Evolutionary conservation across 1,140 invertebrate species (phyloP).

Genomic region (Tetragonula clypearis): DNA sequence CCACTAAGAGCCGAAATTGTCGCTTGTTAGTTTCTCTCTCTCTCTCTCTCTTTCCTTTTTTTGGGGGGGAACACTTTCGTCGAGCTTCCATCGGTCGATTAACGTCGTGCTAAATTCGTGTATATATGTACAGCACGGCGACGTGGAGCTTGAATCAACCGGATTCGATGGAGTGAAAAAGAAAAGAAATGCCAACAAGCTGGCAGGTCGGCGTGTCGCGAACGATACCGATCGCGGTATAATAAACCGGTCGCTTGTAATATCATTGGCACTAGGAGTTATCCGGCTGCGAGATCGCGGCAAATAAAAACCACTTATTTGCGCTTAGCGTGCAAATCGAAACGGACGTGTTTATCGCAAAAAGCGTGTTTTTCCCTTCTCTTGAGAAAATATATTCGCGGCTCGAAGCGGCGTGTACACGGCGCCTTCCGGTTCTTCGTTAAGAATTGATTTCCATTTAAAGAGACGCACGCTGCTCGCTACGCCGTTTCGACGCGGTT

Average conservation of each 20-base stretch:
- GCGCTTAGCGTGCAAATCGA: slow-evolving; percentile 12
- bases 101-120: not conserved
- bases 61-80: not conserved
- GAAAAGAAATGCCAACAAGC: not conserved
- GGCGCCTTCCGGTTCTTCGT: not conserved
- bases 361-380: not conserved
- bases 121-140: not conserved
- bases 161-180: not conserved
- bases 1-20: not conserved
- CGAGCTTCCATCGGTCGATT: not conserved
- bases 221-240: slow-evolving; percentile 25
- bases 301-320: not conserved
- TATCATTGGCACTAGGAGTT: slow-evolving; percentile 3
- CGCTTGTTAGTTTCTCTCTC: not conserved
- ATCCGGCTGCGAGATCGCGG: slow-evolving; percentile 3
- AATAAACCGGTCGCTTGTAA: slow-evolving; percentile 31
- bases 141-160: not conserved
- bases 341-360: slow-evolving; percentile 6
- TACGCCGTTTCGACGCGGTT: not conserved
- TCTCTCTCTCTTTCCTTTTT: not conserved
- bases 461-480: not conserved
- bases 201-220: slow-evolving; percentile 4
- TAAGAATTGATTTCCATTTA: not conserved
- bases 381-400: not conserved
- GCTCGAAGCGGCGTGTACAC: too few species aligned